Evolutionary conservation across 1,140 invertebrate species (phyloP).

Genomic region (Eupristina koningsbergeri): DNA sequence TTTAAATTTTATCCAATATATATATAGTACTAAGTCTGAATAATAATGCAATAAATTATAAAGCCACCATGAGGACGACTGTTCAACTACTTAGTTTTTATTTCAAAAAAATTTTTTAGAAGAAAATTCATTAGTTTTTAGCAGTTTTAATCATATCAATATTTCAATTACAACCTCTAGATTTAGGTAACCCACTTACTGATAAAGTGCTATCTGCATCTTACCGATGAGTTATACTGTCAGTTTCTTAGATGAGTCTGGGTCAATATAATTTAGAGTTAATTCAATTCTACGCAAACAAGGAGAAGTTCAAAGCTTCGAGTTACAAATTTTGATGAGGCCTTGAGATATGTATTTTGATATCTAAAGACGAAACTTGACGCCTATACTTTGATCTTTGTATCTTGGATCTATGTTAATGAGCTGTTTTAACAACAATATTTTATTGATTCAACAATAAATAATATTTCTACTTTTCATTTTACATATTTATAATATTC

Average conservation of each 20-base stretch:
- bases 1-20: no score
- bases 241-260: not conserved
- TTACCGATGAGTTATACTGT: not conserved
- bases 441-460: no score
- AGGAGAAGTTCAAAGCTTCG: not conserved
- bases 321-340: constrained; percentile 15
- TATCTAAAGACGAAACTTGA: not conserved
- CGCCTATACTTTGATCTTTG: not conserved
- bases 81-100: no score
- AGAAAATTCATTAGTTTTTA: not conserved
- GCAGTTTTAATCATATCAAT: not conserved
- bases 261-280: constrained; percentile 6
- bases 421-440: not conserved
- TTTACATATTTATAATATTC: no score
- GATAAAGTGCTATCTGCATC: not conserved
- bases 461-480: no score
- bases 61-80: no score
- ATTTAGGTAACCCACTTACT: not conserved
- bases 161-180: not conserved
- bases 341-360: not conserved
- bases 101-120: no score
- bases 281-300: constrained; percentile 4
- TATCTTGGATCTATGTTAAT: not conserved
- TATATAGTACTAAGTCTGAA: no score
- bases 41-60: no score